phyloP scores from a whole-genome alignment of 2,888 invertebrate genomes.

The Tupiocoris notatus region DNA sequence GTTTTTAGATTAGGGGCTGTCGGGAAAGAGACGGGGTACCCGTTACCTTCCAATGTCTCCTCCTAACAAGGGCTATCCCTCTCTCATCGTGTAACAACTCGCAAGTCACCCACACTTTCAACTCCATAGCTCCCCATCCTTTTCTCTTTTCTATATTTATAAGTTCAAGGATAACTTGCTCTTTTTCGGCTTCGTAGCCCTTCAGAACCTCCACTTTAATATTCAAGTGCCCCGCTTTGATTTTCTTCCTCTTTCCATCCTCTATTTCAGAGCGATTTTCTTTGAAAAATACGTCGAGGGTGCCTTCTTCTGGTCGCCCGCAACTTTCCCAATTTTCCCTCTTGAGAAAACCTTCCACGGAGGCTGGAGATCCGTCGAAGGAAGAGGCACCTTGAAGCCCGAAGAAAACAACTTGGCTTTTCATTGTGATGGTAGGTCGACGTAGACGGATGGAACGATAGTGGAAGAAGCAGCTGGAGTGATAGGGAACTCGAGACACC shows the following conservation, averaged over 20 bases:
- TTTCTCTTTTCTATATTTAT: slow-evolving; percentile 10
- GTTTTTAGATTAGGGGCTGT: slow-evolving; percentile 31
- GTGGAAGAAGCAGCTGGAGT: not conserved
- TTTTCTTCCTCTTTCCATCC: slow-evolving; percentile 12
- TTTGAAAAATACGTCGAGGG: not conserved
- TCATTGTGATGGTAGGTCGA: slow-evolving; percentile 14
- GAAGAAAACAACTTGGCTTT: slow-evolving; percentile 20
- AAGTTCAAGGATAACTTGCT: slow-evolving; percentile 27
- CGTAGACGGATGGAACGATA: not conserved
- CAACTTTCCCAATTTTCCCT: slow-evolving; percentile 37
- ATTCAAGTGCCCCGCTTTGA: slow-evolving; percentile 37
- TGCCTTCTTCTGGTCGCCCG: not conserved
- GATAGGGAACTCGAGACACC: not conserved
- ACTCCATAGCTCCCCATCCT: no score
- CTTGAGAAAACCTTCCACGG: not conserved
- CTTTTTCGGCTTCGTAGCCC: slow-evolving; percentile 1
- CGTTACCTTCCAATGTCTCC: not conserved
- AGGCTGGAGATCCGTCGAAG: not conserved
- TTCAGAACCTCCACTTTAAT: slow-evolving; percentile 26
- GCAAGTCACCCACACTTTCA: not conserved
- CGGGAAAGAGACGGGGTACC: slow-evolving; percentile 5
- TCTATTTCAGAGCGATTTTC: not conserved
- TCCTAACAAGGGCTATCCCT: not conserved
- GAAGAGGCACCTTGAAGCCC: slow-evolving; percentile 1
- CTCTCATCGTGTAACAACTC: not conserved